A percentile compares a stretch with the other conserved stretches of the same genome.
Conservation (phyloP, 1,140 invertebrate genomes). For the Drosophila punjabiensis region DNA sequence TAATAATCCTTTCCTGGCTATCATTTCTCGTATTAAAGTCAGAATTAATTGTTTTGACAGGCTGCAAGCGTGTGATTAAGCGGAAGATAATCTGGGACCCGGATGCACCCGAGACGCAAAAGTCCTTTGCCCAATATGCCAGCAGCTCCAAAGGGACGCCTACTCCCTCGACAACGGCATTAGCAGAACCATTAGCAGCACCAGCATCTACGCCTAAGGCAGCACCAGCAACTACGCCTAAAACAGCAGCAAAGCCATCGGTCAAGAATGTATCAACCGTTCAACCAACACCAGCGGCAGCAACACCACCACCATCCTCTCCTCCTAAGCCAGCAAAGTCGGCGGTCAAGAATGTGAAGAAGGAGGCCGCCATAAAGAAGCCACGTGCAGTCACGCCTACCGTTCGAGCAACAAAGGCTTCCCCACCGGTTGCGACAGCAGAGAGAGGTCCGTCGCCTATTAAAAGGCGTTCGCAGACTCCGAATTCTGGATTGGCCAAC, state of each 20-base stretch:
- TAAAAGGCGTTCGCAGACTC: slow-evolving; percentile 72
- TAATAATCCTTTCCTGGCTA: background rate
- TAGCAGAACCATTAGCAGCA: background rate
- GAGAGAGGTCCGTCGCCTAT: slow-evolving; percentile 22
- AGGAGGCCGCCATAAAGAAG: slow-evolving; percentile 31
- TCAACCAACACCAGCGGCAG: background rate
- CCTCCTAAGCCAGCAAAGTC: slow-evolving; percentile 7
- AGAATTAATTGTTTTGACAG: slow-evolving; percentile 17
- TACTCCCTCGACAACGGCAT: slow-evolving; percentile 2
- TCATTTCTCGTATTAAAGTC: background rate
- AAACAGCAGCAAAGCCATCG: slow-evolving; percentile 5
- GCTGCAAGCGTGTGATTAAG: slow-evolving; percentile 87
- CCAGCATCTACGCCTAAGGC: background rate
- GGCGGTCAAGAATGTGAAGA: slow-evolving; percentile 18
- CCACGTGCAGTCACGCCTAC: slow-evolving; percentile 56
- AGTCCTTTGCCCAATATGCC: slow-evolving; percentile 81
- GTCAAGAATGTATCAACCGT: background rate
- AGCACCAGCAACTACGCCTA: background rate
- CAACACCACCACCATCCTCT: background rate
- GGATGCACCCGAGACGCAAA: slow-evolving; percentile 87
- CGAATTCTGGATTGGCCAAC: slow-evolving; percentile 50
- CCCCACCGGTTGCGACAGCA: slow-evolving; percentile 19
- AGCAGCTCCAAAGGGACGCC: slow-evolving; percentile 26
- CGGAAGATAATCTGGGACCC: slow-evolving; percentile 90
- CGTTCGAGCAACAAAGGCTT: slow-evolving; percentile 10